A percentile compares a stretch with the other conserved stretches of the same genome.
These are phyloP conservation scores for Albula glossodonta DNA, from an alignment of 2,113 vertebrate genomes.

Conservation along the genomic window DNA sequence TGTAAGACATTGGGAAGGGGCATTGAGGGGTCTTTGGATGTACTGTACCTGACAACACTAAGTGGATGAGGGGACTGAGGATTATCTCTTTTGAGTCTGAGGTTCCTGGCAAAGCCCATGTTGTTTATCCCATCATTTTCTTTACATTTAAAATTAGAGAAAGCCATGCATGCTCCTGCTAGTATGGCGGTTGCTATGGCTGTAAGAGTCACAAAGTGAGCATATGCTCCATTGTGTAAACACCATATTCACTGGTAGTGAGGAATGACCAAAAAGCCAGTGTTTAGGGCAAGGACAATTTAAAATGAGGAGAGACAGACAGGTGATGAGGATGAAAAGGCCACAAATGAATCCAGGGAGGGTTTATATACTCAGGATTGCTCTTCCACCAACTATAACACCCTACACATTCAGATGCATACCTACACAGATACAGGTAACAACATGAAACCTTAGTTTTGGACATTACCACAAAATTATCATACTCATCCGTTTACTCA, in stretches of 20 bases:
- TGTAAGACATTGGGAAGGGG: background rate
- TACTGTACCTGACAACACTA: background rate
- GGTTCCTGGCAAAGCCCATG: background rate
- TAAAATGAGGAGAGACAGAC: background rate
- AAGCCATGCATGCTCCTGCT: background rate
- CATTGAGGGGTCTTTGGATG: background rate
- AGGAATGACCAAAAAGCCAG: background rate
- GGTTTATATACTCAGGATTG: background rate
- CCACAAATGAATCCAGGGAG: background rate
- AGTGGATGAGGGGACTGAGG: conserved; percentile 1
- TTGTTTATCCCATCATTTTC: background rate
- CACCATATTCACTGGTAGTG: background rate
- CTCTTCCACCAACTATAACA: background rate
- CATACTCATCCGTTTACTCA: background rate
- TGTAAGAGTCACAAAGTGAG: background rate
- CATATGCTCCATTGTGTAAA: background rate
- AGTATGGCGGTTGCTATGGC: background rate
- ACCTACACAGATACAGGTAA: background rate
- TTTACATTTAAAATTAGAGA: background rate
- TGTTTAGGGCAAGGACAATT: background rate
- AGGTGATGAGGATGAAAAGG: background rate
- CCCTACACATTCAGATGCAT: background rate
- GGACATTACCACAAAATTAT: background rate
- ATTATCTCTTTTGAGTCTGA: background rate
- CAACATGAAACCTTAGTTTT: background rate